Percentiles rank a stretch among this genome's conserved stretches.
Evolutionary conservation across 2,113 vertebrate genomes (phyloP).

Genomic region (Echinops telfairi): DNA sequence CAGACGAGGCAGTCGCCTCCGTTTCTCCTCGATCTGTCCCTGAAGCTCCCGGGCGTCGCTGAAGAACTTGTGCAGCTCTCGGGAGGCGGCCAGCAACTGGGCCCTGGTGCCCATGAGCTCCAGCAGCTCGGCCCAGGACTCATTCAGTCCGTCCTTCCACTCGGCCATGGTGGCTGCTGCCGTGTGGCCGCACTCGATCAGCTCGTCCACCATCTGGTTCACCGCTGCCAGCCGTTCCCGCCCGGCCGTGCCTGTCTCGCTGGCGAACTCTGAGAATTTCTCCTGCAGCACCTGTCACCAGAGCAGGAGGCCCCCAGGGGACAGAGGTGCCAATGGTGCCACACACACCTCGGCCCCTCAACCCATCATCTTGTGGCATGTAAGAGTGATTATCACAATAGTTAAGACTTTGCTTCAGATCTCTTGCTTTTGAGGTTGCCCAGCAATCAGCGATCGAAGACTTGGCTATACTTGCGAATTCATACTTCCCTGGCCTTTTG

Average conservation of each 20-base stretch:
- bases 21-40: slow-evolving; percentile 94
- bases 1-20: slow-evolving; percentile 92
- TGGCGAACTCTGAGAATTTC: slow-evolving; percentile 96
- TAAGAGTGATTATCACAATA: neutral
- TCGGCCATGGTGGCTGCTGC: slow-evolving; percentile 96
- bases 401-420: neutral
- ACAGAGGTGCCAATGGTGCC: neutral
- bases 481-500: no score
- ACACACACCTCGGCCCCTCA: neutral
- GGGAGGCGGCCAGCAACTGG: slow-evolving; percentile 95
- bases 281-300: slow-evolving; percentile 91
- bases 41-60: slow-evolving; percentile 94
- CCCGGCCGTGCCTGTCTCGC: slow-evolving; percentile 92
- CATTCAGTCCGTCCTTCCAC: slow-evolving; percentile 97
- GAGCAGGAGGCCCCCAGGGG: fast-evolving
- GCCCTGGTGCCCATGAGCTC: slow-evolving; percentile 96
- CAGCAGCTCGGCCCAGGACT: slow-evolving; percentile 97
- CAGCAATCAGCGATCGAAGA: no score
- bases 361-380: neutral
- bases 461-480: no score
- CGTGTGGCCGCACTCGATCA: slow-evolving; percentile 95
- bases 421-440: no score
- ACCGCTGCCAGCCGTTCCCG: slow-evolving; percentile 94
- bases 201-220: slow-evolving; percentile 98
- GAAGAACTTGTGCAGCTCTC: slow-evolving; percentile 98